Conservation (phyloP, 1,140 invertebrate species). For the Trypoxylus dichotomus region DNA sequence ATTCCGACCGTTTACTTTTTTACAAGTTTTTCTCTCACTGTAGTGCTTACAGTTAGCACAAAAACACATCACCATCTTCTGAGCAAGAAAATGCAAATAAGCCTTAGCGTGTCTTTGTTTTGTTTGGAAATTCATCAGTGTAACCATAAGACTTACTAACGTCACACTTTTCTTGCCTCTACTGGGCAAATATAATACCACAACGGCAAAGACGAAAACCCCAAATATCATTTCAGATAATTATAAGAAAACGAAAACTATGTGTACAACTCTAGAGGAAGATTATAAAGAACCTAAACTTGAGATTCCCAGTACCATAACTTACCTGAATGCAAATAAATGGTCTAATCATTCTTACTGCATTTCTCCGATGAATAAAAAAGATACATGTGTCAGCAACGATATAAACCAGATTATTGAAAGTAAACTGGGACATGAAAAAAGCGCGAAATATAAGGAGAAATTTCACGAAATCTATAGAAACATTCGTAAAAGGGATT, state of each 20-base stretch:
- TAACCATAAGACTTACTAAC: too few species aligned
- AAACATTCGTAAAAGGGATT: not conserved
- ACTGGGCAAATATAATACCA: too few species aligned
- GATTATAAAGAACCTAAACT: not conserved
- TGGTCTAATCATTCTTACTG: conserved; percentile 31
- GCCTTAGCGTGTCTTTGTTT: too few species aligned
- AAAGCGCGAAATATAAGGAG: not conserved
- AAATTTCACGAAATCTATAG: conserved; percentile 23
- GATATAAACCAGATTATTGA: conserved; percentile 1
- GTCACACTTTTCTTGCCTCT: too few species aligned
- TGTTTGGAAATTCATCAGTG: too few species aligned
- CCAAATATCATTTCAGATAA: not conserved
- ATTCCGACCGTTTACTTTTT: too few species aligned
- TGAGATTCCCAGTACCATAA: not conserved
- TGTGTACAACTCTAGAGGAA: conserved; percentile 8
- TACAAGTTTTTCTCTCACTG: too few species aligned
- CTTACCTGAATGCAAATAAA: conserved; percentile 12
- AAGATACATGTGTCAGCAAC: conserved; percentile 6
- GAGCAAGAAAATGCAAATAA: too few species aligned
- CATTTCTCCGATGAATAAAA: conserved; percentile 15
- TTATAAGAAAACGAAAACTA: conserved; percentile 21
- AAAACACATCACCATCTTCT: too few species aligned
- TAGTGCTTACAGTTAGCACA: too few species aligned
- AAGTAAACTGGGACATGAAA: conserved; percentile 5
- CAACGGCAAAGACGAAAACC: not conserved